Conservation (phyloP, 2,888 invertebrate species). For the Aspidiotus destructor region DNA sequence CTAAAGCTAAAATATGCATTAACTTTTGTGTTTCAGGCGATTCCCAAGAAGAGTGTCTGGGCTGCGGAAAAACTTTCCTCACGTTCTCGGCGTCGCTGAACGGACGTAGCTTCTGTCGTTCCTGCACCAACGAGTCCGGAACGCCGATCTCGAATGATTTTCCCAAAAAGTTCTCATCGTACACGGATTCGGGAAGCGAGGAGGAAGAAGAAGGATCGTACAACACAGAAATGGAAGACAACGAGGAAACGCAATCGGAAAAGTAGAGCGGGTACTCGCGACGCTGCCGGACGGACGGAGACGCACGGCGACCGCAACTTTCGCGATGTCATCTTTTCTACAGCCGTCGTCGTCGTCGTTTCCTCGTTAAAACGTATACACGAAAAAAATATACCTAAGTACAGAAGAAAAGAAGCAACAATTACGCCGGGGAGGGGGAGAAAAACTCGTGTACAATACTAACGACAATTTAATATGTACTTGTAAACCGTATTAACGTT, state of each 20-base stretch:
- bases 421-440: neutral
- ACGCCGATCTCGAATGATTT: slow-evolving; percentile 6
- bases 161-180: slow-evolving; percentile 20
- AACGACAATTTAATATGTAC: slow-evolving; percentile 20
- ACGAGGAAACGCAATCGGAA: slow-evolving; percentile 26
- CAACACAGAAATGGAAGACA: slow-evolving; percentile 29
- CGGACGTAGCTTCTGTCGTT: slow-evolving; percentile 30
- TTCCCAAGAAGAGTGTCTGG: slow-evolving; percentile 51
- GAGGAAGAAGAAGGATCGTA: slow-evolving; percentile 30
- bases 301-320: neutral
- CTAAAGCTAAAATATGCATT: neutral
- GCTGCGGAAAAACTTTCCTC: slow-evolving; percentile 50
- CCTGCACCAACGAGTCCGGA: slow-evolving; percentile 18
- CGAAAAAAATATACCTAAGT: too few relatives aligned
- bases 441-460: slow-evolving; percentile 10
- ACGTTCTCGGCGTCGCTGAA: slow-evolving; percentile 39
- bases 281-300: neutral
- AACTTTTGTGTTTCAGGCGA: slow-evolving; percentile 44
- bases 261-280: slow-evolving; percentile 5
- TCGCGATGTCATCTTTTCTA: too few relatives aligned
- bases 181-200: slow-evolving; percentile 25
- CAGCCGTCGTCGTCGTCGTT: too few relatives aligned
- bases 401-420: too few relatives aligned
- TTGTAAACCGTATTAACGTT: slow-evolving; percentile 33
- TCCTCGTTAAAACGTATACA: too few relatives aligned